phyloP scores from a whole-genome alignment of 2,888 invertebrate genomes.

The Phlogophora meticulosa region DNA sequence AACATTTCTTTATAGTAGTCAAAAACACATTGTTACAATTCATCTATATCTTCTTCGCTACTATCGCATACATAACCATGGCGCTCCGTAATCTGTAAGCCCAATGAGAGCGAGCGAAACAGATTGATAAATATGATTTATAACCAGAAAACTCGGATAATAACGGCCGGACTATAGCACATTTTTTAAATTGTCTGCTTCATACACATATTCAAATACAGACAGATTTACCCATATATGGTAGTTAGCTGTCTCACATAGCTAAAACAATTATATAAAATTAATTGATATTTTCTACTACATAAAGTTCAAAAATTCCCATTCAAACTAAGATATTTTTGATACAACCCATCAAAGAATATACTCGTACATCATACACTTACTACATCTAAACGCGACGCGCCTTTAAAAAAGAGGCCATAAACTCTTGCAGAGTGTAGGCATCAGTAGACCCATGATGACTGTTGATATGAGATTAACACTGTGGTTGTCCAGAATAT shows the following conservation, averaged over 20 bases:
- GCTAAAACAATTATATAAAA: conserved; percentile 11
- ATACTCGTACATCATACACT: conserved; percentile 17
- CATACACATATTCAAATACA: conserved; percentile 15
- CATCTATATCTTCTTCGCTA: too few relatives aligned
- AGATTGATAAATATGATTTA: too few relatives aligned
- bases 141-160: too few relatives aligned
- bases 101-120: too few relatives aligned
- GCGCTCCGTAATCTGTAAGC: too few relatives aligned
- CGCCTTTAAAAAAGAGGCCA: conserved; percentile 78
- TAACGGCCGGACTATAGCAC: neutral
- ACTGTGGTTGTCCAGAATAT: conserved; percentile 96
- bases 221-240: neutral
- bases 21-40: too few relatives aligned
- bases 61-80: too few relatives aligned
- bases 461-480: conserved; percentile 96
- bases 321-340: conserved; percentile 24
- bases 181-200: conserved; percentile 7
- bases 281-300: conserved; percentile 31
- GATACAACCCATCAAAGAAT: conserved; percentile 3
- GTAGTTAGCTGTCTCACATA: conserved; percentile 16
- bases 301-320: conserved; percentile 24
- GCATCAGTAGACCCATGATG: conserved; percentile 93
- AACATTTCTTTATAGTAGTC: too few relatives aligned
- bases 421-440: conserved; percentile 89
- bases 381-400: conserved; percentile 1